Evolutionary conservation across 2,888 invertebrate genomes (phyloP), one percentile per base, ranked within the genome.

Genomic region (Stratiomys singularior): DNA sequence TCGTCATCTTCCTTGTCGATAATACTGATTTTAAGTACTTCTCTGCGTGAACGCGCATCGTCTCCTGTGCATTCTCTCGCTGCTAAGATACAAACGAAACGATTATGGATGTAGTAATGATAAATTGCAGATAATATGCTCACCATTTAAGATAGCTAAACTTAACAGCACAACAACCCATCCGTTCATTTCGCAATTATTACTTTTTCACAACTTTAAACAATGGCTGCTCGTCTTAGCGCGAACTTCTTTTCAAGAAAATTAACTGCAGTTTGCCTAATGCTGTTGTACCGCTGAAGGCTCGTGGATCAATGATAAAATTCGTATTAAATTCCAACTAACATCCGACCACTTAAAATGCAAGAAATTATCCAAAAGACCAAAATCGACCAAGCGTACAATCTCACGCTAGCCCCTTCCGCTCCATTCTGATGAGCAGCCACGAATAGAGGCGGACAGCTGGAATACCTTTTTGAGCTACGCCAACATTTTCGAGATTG

Each of bases 281-380:
- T 71, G 71, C 25, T 71, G 71, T 71, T 71, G 47, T 27, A 71
- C 37, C 74, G 37, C 18, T n/a, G 60, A 44, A 74, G 74, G 58
- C 44, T 58, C 28, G 27, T 58, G 11, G 23, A 58, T 52, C 27
- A 58, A 44, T 74, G 74, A 60, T 60, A 58, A 58, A 74, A 60
- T 74, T 74, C 21, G 74, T 58, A 74, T 23, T 30, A 37, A 60
- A 58, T 15, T 44, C 37, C 60, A n/a, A 11, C 69, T 46, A 46
- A 25, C 69, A 46, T 47, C 69, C 27, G 21, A 44, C 58, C 21
- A 60, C 52, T 44, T 37, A 13, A 52, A 52, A 69, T 47, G 9
- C 47, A 47, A 15, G 4, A 18, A 69, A 69, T 47, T 21, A 13
- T 18, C 37, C 25, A 21, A 4, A 66, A 30, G 66, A 66, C n/a